Percentiles rank a stretch among this genome's conserved stretches.
These are phyloP conservation scores for Andrena camellia DNA, from an alignment of 2,888 invertebrate species.

Conservation along the genomic window DNA sequence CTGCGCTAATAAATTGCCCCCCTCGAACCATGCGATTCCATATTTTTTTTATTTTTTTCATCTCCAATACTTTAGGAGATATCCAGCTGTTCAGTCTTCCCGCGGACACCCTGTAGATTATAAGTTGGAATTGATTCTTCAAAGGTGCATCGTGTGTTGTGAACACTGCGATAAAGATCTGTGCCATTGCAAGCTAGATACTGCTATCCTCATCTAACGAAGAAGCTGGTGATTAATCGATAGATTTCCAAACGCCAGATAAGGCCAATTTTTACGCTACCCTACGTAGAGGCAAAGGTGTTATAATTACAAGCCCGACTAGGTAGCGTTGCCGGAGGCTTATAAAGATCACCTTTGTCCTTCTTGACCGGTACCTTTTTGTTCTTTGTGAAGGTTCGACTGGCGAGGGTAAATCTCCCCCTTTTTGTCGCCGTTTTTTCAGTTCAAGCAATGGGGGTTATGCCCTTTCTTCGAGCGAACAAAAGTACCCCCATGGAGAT, in stretches of 20 bases:
- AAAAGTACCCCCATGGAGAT: conserved; percentile 38
- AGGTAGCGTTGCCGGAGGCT: conserved; percentile 21
- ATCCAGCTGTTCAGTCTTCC: too few relatives aligned
- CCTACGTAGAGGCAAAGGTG: conserved; percentile 27
- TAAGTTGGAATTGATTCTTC: neutral
- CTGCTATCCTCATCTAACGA: too few relatives aligned
- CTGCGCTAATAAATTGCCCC: too few relatives aligned
- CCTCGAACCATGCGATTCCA: too few relatives aligned
- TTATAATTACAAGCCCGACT: conserved; percentile 48
- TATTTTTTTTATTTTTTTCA: too few relatives aligned
- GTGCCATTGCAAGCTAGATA: neutral
- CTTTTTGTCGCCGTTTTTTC: conserved; percentile 37
- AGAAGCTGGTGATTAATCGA: neutral
- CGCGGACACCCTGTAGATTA: too few relatives aligned
- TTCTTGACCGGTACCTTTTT: conserved; percentile 32
- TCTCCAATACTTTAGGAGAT: too few relatives aligned
- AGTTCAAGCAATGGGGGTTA: conserved; percentile 37
- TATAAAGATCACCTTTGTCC: conserved; percentile 52
- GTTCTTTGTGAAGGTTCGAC: conserved; percentile 23
- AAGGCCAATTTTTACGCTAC: conserved; percentile 31
- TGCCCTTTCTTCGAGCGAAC: conserved; percentile 30
- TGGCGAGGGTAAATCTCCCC: conserved; percentile 21
- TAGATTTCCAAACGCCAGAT: conserved; percentile 3
- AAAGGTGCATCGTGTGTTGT: neutral
- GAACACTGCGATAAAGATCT: neutral